phyloP scores from a whole-genome alignment of 2,797 vertebrate genomes.

The Crenuchus spilurus region DNA sequence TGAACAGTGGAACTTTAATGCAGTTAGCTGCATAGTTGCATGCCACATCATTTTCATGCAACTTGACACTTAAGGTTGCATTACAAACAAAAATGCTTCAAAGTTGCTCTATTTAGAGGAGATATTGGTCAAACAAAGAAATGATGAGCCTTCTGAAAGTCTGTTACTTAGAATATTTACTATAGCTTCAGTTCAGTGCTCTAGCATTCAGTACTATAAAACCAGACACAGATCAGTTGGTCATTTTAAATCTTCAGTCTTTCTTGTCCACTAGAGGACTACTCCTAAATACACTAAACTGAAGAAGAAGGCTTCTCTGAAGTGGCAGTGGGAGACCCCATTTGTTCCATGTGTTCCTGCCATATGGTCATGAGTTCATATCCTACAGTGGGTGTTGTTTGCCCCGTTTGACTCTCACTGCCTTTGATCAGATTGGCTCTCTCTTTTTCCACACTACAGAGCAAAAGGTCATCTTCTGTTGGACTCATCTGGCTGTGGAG shows the following conservation, averaged over 20 bases:
- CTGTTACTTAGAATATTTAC: too few relatives aligned
- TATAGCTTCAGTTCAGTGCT: too few relatives aligned
- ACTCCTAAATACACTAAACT: neutral
- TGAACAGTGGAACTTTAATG: too few relatives aligned
- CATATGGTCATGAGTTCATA: slow-evolving; percentile 9
- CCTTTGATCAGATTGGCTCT: slow-evolving; percentile 27
- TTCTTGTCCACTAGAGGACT: neutral
- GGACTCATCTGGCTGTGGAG: slow-evolving; percentile 20
- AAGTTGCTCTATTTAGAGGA: too few relatives aligned
- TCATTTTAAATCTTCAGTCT: neutral
- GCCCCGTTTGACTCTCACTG: slow-evolving; percentile 13
- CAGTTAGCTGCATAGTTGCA: too few relatives aligned
- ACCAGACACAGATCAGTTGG: too few relatives aligned
- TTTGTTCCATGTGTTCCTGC: slow-evolving; percentile 3
- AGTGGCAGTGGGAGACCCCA: neutral
- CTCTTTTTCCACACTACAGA: slow-evolving; percentile 39
- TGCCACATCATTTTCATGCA: too few relatives aligned
- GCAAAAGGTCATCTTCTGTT: slow-evolving; percentile 28
- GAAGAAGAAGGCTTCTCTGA: slow-evolving; percentile 15
- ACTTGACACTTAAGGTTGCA: too few relatives aligned
- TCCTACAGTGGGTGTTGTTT: slow-evolving; percentile 26
- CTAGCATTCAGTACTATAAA: too few relatives aligned
- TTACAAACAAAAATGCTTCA: too few relatives aligned
- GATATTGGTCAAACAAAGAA: too few relatives aligned
- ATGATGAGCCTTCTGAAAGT: too few relatives aligned